Evolutionary conservation across 1,140 invertebrate genomes (phyloP).

Genomic region (Bradynema listronoti): DNA sequence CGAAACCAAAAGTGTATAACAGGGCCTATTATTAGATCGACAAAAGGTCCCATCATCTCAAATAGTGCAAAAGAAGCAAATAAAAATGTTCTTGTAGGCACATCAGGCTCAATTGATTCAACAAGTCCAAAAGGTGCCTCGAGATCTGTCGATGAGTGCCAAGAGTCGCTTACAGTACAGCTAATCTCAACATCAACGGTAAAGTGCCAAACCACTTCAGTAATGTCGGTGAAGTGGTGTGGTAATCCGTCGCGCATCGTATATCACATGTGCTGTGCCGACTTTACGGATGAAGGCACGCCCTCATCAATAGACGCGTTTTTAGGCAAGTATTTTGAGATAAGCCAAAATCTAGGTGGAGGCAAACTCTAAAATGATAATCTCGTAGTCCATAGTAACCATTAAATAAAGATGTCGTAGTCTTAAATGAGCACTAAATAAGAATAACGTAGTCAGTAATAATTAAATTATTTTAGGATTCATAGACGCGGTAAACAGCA

Average conservation of each 20-base stretch:
- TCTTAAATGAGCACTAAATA: slow-evolving; percentile 7
- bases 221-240: slow-evolving; percentile 36
- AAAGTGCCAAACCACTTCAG: slow-evolving; percentile 44
- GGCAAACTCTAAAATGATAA: background rate
- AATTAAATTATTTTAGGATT: slow-evolving; percentile 32
- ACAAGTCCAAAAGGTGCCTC: no score
- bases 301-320: slow-evolving; percentile 27
- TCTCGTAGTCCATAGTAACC: background rate
- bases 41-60: no score
- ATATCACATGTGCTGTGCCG: slow-evolving; percentile 43
- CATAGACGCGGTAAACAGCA: slow-evolving; percentile 44
- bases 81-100: no score
- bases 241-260: slow-evolving; percentile 41
- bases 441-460: background rate
- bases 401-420: slow-evolving; percentile 1
- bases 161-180: slow-evolving; percentile 4
- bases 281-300: slow-evolving; percentile 36
- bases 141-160: slow-evolving; percentile 12
- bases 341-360: background rate
- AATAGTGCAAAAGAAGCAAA: no score
- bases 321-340: slow-evolving; percentile 19
- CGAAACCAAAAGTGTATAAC: no score
- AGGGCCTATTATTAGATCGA: no score
- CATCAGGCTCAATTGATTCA: no score
- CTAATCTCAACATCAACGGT: slow-evolving; percentile 14